Evolutionary conservation across 1,140 invertebrate genomes (phyloP).

Genomic region (Drosophila murphyi): DNA sequence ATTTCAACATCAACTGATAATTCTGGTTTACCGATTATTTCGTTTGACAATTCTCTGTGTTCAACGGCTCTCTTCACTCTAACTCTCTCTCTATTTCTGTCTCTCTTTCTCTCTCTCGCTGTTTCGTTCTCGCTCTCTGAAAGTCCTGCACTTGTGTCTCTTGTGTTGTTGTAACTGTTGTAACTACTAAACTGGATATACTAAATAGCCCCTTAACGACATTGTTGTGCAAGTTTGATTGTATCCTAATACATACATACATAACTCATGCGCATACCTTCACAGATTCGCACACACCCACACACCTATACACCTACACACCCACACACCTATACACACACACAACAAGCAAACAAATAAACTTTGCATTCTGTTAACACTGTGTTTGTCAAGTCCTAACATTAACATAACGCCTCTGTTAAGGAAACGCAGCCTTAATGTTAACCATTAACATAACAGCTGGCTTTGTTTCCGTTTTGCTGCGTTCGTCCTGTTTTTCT

Average conservation of each 20-base stretch:
- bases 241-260: slow-evolving; percentile 4
- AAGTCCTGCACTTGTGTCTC: neutral
- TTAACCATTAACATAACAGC: slow-evolving; percentile 23
- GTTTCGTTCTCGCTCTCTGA: slow-evolving; percentile 1
- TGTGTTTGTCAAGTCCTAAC: slow-evolving; percentile 17
- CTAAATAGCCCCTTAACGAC: slow-evolving; percentile 8
- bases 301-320: neutral
- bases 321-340: slow-evolving; percentile 6
- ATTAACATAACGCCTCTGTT: slow-evolving; percentile 19
- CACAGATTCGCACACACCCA: neutral
- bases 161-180: slow-evolving; percentile 10
- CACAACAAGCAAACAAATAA: neutral
- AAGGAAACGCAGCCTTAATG: slow-evolving; percentile 14
- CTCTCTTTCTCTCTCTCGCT: neutral
- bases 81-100: neutral
- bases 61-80: neutral
- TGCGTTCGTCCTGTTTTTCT: neutral
- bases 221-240: slow-evolving; percentile 12
- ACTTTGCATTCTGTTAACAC: slow-evolving; percentile 12
- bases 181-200: slow-evolving; percentile 10
- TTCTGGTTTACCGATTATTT: neutral
- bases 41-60: neutral
- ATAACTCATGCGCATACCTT: slow-evolving; percentile 1
- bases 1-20: neutral
- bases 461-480: neutral